Base-by-base conservation (phyloP, 1,140 invertebrate genomes). In the Drosophila nannoptera region DNA sequence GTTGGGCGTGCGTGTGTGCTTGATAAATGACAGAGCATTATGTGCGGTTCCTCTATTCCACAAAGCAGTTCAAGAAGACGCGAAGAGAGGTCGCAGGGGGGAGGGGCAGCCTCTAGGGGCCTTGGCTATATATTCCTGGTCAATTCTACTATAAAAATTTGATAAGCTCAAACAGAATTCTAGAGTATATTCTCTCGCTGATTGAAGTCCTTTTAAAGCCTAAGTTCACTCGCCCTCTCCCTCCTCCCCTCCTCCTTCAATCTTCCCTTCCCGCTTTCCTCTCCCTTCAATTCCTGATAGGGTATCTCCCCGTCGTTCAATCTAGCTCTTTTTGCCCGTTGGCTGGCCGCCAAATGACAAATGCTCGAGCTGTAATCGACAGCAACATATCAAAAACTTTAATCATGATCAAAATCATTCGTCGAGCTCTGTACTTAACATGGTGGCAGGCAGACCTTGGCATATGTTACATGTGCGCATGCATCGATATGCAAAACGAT, bases 21-120 rank as follows among this genome's bases (percentile, higher is more conserved):
- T 35, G 60, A 74, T 50, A 74, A 45, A 65, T 54, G 50, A 55
- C 63, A 78, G 63, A 64, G 69, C 63, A 68, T 72, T 69, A 68
- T 48, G 14, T 6, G 16, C 6, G 14, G 12, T 8, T 14, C 16
- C 2, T 52, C 7, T 16, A 52, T n/a, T 32, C 32, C 33, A 32
- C 12, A 35, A 12, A 7, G 22, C 32, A 48, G 2, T 46, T 2
- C 22, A 22, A 7, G n/a, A 16, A 11, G 7, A 43, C n/a, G n/a
- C n/a, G 4, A 43, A 16, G 14, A 22, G 22, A 3, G 22, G 22
- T 3, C 22, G 1, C 1, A 3, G 22, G 1, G 22, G 22, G 1
- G 22, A 22, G 22, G 3, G 22, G 22, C 22, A 22, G 3, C 22
- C 22, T 22, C 22, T 22, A 22, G 3, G 22, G 1, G 22, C 22